A percentile compares a stretch with the other conserved stretches of the same genome.
phyloP scores from a whole-genome alignment of 2,888 invertebrate genomes.

The Brachypalpus laphriformis region DNA sequence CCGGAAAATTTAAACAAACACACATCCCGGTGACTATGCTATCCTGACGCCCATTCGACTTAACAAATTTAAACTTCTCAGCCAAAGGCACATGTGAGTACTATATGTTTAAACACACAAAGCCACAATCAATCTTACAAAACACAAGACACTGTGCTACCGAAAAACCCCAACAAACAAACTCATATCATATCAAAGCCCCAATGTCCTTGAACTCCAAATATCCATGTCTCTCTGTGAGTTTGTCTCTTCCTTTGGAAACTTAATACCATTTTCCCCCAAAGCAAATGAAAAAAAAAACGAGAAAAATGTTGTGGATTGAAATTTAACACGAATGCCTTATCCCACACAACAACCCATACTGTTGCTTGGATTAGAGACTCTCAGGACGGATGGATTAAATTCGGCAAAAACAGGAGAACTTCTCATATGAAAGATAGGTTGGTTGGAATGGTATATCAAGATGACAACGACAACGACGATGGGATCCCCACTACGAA shows the following conservation, averaged over 20 bases:
- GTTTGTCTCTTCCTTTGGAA: conserved; percentile 40
- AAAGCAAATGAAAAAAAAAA: conserved; percentile 9
- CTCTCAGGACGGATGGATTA: conserved; percentile 69
- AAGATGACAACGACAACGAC: conserved; percentile 18
- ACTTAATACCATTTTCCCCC: conserved; percentile 52
- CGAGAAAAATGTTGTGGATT: conserved; percentile 46
- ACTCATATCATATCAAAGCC: conserved; percentile 26
- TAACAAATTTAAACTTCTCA: background rate
- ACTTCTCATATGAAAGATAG: conserved; percentile 8
- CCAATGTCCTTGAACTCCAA: conserved; percentile 67
- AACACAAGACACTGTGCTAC: background rate
- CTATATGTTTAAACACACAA: background rate
- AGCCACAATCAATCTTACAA: conserved; percentile 8
- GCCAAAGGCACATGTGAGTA: background rate
- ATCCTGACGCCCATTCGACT: background rate
- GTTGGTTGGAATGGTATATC: conserved; percentile 28
- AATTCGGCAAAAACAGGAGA: conserved; percentile 60
- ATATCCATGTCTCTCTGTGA: conserved; percentile 11
- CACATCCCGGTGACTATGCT: too few species aligned
- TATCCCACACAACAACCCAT: conserved; percentile 66
- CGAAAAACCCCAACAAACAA: conserved; percentile 18
- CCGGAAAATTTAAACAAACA: too few species aligned
- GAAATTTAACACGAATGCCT: conserved; percentile 71
- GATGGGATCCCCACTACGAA: conserved; percentile 23
- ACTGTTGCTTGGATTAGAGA: conserved; percentile 71